Evolutionary conservation across 2,113 vertebrate genomes (phyloP).

Genomic region (Alligator mississippiensis): DNA sequence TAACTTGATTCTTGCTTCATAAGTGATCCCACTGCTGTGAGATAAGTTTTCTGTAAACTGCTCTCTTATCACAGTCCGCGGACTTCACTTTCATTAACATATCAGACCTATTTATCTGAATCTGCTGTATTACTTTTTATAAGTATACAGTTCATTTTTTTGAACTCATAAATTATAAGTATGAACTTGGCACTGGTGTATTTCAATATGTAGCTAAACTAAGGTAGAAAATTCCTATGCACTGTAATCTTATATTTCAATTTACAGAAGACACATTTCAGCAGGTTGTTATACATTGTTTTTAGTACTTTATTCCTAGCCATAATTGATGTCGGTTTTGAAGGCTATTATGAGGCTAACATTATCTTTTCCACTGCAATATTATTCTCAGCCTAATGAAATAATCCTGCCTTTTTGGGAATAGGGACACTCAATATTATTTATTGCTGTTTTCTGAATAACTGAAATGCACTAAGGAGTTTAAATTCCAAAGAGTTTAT

Average conservation of each 20-base stretch:
- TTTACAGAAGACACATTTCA: constrained; percentile 42
- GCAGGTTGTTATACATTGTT: constrained; percentile 23
- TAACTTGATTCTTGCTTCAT: neutral
- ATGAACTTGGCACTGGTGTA: constrained; percentile 34
- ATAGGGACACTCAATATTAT: constrained; percentile 11
- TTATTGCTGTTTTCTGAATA: constrained; percentile 34
- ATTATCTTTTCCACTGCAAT: constrained; percentile 10
- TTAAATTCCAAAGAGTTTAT: neutral
- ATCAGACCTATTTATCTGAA: constrained; percentile 47
- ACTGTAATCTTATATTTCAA: constrained; percentile 42
- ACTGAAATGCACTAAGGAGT: neutral
- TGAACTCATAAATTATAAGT: constrained; percentile 39
- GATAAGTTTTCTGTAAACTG: neutral
- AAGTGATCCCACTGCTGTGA: neutral
- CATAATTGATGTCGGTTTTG: constrained; percentile 36
- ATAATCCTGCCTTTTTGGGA: constrained; percentile 33
- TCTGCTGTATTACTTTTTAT: constrained; percentile 38
- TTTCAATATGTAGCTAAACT: constrained; percentile 37
- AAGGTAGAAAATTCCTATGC: neutral
- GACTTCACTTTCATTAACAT: constrained; percentile 39
- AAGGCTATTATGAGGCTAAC: constrained; percentile 25
- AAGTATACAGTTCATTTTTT: constrained; percentile 44
- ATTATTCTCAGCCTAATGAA: constrained; percentile 35
- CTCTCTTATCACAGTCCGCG: neutral
- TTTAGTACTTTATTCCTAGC: constrained; percentile 20